A percentile compares a stretch with the other conserved stretches of the same genome.
phyloP scores from a whole-genome alignment of 2,888 invertebrate genomes.

The Dynastes tityus region DNA sequence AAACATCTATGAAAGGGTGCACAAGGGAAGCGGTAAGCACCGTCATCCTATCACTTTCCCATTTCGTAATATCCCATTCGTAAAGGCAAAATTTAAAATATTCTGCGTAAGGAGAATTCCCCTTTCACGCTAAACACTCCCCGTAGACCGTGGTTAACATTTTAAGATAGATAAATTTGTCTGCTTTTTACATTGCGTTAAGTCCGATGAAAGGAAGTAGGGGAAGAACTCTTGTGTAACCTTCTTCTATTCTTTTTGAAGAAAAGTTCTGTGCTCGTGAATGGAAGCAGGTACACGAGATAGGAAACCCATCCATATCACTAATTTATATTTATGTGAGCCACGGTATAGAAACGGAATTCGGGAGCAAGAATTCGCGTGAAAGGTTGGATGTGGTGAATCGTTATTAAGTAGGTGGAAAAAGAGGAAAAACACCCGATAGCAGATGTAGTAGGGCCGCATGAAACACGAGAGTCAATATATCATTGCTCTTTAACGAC shows the following conservation, averaged over 20 bases:
- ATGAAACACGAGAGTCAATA: slow-evolving; percentile 12
- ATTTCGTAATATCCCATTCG: background rate
- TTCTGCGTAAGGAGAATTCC: background rate
- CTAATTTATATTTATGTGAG: slow-evolving; percentile 22
- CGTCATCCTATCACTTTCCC: background rate
- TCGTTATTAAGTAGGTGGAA: slow-evolving; percentile 1
- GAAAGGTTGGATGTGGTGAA: background rate
- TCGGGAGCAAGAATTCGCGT: background rate
- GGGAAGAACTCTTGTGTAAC: background rate
- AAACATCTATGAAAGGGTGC: too few relatives aligned
- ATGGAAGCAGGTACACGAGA: background rate
- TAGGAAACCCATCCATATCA: background rate
- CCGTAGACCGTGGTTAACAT: background rate
- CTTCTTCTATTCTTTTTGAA: background rate
- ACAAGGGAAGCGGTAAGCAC: background rate
- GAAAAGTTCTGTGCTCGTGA: background rate
- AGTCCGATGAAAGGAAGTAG: background rate
- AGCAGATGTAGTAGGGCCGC: slow-evolving; percentile 16
- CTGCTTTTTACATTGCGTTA: background rate
- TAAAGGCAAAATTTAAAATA: background rate
- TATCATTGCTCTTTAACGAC: slow-evolving; percentile 25
- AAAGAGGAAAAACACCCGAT: background rate
- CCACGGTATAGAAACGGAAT: background rate
- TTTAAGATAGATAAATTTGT: slow-evolving; percentile 12
- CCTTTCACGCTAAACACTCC: background rate